Percentiles rank a stretch among this genome's conserved stretches.
Evolutionary conservation across 2,797 vertebrate genomes (phyloP).

Genomic region (Mus minutoides): DNA sequence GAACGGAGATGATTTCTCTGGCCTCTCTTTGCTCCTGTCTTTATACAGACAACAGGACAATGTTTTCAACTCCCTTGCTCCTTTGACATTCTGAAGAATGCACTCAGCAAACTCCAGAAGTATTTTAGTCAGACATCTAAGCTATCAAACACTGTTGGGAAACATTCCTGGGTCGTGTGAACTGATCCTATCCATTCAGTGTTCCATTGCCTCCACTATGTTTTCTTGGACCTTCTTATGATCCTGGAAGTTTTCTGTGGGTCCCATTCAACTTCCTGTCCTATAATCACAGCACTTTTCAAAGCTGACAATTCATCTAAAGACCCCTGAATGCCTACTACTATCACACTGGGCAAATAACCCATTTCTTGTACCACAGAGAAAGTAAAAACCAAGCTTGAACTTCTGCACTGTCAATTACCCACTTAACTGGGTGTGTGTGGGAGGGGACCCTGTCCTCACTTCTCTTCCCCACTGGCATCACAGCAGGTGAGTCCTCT

Average conservation of each 20-base stretch:
- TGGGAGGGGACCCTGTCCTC: background rate
- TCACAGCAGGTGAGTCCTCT: background rate
- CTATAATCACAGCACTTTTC: slow-evolving; percentile 9
- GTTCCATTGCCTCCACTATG: background rate
- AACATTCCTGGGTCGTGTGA: background rate
- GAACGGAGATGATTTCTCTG: background rate
- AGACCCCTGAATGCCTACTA: background rate
- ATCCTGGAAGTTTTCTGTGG: background rate
- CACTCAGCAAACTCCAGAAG: background rate
- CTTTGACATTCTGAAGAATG: background rate
- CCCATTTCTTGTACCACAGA: slow-evolving; percentile 25
- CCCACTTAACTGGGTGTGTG: background rate
- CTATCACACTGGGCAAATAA: background rate
- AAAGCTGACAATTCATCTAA: background rate
- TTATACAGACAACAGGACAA: background rate
- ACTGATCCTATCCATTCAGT: background rate
- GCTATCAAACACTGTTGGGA: background rate
- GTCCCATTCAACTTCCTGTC: slow-evolving; percentile 3
- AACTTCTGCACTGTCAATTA: slow-evolving; percentile 6
- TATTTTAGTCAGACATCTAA: background rate
- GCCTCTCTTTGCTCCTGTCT: background rate
- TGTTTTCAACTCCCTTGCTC: background rate
- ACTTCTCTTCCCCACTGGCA: background rate
- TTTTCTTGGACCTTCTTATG: background rate
- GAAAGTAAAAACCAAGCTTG: slow-evolving; percentile 10